Percentiles rank a stretch among this genome's conserved stretches.
These are phyloP conservation scores for Augochlorella aurata DNA, from an alignment of 2,888 invertebrate genomes.

Conservation along the genomic window DNA sequence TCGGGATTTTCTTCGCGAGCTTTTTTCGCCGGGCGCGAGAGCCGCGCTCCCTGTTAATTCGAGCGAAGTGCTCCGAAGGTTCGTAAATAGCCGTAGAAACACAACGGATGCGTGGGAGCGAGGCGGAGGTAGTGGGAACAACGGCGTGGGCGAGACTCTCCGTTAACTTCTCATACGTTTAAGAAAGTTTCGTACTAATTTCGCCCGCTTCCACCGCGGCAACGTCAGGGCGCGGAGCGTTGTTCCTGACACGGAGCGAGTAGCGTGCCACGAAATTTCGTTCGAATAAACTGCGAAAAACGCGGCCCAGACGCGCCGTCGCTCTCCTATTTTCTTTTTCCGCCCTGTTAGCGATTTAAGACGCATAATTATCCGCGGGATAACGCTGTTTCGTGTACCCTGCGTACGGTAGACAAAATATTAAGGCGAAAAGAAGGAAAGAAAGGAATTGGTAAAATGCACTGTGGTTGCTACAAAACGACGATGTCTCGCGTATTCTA, in stretches of 20 bases:
- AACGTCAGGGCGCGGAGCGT: background rate
- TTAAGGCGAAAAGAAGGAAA: too few relatives aligned
- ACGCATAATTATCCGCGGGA: conserved; percentile 3
- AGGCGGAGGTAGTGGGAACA: background rate
- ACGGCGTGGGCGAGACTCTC: conserved; percentile 37
- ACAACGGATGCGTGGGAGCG: conserved; percentile 44
- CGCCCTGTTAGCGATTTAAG: conserved; percentile 9
- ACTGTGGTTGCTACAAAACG: too few relatives aligned
- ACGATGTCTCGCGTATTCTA: too few relatives aligned
- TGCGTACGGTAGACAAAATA: too few relatives aligned
- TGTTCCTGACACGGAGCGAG: background rate
- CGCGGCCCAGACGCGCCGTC: background rate
- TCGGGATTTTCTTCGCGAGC: conserved; percentile 56
- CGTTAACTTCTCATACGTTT: conserved; percentile 66
- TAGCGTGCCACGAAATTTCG: conserved; percentile 16
- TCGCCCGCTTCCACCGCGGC: background rate
- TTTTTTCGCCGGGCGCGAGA: conserved; percentile 53
- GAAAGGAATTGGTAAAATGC: too few relatives aligned
- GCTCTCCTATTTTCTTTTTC: background rate
- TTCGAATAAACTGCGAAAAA: conserved; percentile 21
- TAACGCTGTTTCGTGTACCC: conserved; percentile 10
- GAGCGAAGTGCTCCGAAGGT: conserved; percentile 65
- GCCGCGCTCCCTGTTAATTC: conserved; percentile 66
- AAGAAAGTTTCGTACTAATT: conserved; percentile 59
- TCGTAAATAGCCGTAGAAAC: conserved; percentile 66